Percentiles rank a stretch among this genome's conserved stretches.
Evolutionary conservation across 2,888 invertebrate species (phyloP).

Genomic region (Teleiodes luculella): DNA sequence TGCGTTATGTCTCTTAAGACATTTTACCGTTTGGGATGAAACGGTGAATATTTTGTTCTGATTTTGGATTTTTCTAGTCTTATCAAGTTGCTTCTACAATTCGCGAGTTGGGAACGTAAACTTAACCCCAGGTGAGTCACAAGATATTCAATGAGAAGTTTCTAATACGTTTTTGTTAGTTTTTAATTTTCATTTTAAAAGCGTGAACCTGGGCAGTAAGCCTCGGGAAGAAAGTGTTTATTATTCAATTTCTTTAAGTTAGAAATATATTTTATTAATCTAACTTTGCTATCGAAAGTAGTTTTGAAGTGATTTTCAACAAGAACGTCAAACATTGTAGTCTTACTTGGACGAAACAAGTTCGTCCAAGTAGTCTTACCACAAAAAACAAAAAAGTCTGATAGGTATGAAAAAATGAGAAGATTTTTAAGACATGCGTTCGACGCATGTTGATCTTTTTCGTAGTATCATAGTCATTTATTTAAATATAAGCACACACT

Average conservation of each 20-base stretch:
- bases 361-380: no score
- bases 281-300: background rate
- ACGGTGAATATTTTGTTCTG: background rate
- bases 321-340: no score
- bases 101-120: slow-evolving; percentile 57
- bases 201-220: background rate
- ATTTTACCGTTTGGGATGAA: background rate
- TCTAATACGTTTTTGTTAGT: slow-evolving; percentile 17
- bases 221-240: background rate
- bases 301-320: no score
- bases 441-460: no score
- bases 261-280: background rate
- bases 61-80: slow-evolving; percentile 30
- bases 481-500: no score
- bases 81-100: slow-evolving; percentile 62
- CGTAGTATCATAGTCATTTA: no score
- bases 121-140: slow-evolving; percentile 46
- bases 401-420: no score
- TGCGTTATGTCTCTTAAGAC: background rate
- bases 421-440: no score
- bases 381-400: no score
- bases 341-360: no score
- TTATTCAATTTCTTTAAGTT: background rate
- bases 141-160: slow-evolving; percentile 45
- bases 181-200: slow-evolving; percentile 18